Percentiles rank a stretch among this genome's conserved stretches.
Evolutionary conservation across 2,888 invertebrate species (phyloP).

Genomic region (Hanleya hanleyi): DNA sequence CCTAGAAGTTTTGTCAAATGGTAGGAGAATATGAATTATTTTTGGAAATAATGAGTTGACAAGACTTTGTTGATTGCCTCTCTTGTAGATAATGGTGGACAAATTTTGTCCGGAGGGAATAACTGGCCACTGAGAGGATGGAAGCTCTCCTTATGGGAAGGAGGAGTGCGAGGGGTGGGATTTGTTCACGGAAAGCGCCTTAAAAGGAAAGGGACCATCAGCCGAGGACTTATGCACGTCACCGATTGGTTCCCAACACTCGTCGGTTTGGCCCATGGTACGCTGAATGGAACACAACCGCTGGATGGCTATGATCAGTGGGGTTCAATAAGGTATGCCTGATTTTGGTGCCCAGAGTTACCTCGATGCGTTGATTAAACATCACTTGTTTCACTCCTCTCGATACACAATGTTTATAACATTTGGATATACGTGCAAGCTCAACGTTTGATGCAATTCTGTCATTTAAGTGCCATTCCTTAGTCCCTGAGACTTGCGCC

Average conservation of each 20-base stretch:
- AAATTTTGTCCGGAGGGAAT: conserved; percentile 65
- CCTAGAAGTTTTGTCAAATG: no score
- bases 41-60: no score
- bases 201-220: conserved; percentile 30
- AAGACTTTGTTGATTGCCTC: no score
- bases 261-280: conserved; percentile 59
- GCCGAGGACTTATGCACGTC: conserved; percentile 63
- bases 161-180: conserved; percentile 67
- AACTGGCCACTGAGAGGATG: conserved; percentile 71
- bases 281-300: conserved; percentile 51
- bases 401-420: no score
- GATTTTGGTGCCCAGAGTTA: no score
- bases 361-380: no score
- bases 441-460: no score
- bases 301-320: conserved; percentile 68
- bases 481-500: no score
- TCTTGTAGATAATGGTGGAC: conserved; percentile 76
- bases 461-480: no score
- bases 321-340: conserved; percentile 65
- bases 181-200: conserved; percentile 60
- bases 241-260: conserved; percentile 71
- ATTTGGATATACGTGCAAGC: no score
- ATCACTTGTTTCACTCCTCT: no score
- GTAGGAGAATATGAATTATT: no score
- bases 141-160: conserved; percentile 71